Base-by-base conservation (phyloP, 2,113 vertebrate genomes). In the Melanocharis versteri region DNA sequence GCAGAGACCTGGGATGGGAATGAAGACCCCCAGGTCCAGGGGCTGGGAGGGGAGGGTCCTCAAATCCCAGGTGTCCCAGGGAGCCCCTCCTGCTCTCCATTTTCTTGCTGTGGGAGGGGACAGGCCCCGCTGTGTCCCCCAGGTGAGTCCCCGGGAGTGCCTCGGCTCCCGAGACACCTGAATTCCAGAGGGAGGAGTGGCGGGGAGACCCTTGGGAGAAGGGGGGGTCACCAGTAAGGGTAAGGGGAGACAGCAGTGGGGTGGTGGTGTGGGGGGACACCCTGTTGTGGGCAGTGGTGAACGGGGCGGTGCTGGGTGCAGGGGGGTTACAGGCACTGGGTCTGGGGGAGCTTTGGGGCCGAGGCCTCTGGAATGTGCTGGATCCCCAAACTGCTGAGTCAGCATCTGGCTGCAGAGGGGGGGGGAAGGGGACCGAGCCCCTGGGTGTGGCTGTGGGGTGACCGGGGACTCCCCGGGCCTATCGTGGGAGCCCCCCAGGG, bases 141-240 rank as follows among this genome's bases (percentile, higher is more conserved):
- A 33, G 72, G 45, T 28, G 83, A 53, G 54, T 15, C 45, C 47
- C 19, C 1, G 1, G 15, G 21, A 28, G 27, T 51, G 11, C 10
- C 53, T 28, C 39, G n/a, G 64, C 73, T 17, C 30, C 39, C 0
- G 2, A 42, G 26, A 50, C 42, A 17, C 31, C 35, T 0, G 2
- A 65, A 44, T 37, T 44, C 58, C 68, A 33, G 44, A 50, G 33
- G 31, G 31, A 54, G 24, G 30, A 35, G 26, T 35, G 42, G 42
- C 0, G 9, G 57, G 66, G 65, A 10, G 7, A 35, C 3, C 24
- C 75, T 42, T 54, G 31, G 26, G 57, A 30, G n/a, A 23, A 27
- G 11, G 4, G 8, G 35, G 15, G 14, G 22, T 23, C 57, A 31
- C 13, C 68, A 61, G 47, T 24, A 24, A 37, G 40, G 54, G 7